Evolutionary conservation across 2,888 invertebrate species (phyloP).

Genomic region (Polydrusus pterygomalis): DNA sequence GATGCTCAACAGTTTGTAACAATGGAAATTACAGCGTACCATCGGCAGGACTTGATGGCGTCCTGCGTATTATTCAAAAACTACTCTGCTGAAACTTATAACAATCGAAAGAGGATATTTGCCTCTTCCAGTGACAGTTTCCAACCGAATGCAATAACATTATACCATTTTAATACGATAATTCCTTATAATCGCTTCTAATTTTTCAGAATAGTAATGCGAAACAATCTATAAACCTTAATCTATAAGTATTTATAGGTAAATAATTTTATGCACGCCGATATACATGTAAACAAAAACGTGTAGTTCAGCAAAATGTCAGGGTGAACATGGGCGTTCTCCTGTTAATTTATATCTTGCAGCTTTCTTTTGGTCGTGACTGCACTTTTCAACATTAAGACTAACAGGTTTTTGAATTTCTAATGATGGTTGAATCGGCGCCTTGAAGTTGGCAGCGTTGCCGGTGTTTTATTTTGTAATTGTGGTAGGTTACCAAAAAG

Average conservation of each 20-base stretch:
- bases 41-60: no score
- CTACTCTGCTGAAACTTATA: no score
- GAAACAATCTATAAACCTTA: conserved; percentile 14
- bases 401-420: conserved; percentile 48
- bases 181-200: background rate
- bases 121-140: no score
- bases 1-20: no score
- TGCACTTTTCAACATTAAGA: conserved; percentile 47
- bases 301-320: conserved; percentile 53
- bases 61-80: no score
- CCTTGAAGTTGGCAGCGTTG: background rate
- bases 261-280: conserved; percentile 42
- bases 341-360: conserved; percentile 51
- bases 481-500: no score
- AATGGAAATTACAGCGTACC: no score
- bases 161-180: no score
- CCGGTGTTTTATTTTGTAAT: background rate
- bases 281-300: conserved; percentile 48
- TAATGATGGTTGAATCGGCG: conserved; percentile 36
- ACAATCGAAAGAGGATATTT: no score
- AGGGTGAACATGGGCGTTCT: conserved; percentile 47
- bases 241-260: conserved; percentile 37
- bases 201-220: conserved; percentile 31
- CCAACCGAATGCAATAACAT: no score
- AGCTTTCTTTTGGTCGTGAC: conserved; percentile 53